phyloP scores from a whole-genome alignment of 2,888 invertebrate genomes.

The Gisinianus flammeolus region DNA sequence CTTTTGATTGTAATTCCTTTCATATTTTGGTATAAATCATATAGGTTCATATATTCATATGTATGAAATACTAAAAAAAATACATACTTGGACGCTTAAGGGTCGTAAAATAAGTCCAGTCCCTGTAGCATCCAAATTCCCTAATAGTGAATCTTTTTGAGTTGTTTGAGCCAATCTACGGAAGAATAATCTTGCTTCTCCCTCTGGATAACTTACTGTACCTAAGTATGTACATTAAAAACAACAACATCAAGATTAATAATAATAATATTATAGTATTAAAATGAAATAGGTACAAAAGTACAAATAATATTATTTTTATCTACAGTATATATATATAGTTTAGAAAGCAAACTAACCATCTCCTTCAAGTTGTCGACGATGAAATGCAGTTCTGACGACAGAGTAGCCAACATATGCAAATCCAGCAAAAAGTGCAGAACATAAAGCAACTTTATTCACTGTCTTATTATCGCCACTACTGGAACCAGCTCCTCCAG shows the following conservation, averaged over 20 bases:
- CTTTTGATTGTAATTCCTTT: neutral
- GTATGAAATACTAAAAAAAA: neutral
- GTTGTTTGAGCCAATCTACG: conserved; percentile 64
- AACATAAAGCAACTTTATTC: conserved; percentile 64
- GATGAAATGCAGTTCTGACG: conserved; percentile 63
- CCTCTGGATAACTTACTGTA: conserved; percentile 61
- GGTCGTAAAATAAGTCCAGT: conserved; percentile 62
- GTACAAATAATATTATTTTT: neutral
- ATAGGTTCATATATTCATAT: neutral
- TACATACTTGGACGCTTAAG: conserved; percentile 59
- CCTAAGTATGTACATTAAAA: too few species aligned
- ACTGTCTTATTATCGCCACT: conserved; percentile 62
- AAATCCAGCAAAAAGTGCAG: conserved; percentile 65
- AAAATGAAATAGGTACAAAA: neutral
- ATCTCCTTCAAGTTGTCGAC: conserved; percentile 60
- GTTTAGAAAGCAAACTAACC: conserved; percentile 59
- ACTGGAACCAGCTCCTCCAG: conserved; percentile 52
- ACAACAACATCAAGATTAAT: too few species aligned
- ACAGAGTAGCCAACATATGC: conserved; percentile 65
- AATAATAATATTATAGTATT: too few species aligned
- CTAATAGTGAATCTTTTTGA: conserved; percentile 63
- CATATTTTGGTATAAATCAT: neutral
- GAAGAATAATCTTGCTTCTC: conserved; percentile 62
- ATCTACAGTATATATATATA: too few species aligned
- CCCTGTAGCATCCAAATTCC: conserved; percentile 62